Evolutionary conservation across 2,888 invertebrate genomes (phyloP), one percentile per base, ranked within the genome.

Genomic region (Himalopsyche tibetana): DNA sequence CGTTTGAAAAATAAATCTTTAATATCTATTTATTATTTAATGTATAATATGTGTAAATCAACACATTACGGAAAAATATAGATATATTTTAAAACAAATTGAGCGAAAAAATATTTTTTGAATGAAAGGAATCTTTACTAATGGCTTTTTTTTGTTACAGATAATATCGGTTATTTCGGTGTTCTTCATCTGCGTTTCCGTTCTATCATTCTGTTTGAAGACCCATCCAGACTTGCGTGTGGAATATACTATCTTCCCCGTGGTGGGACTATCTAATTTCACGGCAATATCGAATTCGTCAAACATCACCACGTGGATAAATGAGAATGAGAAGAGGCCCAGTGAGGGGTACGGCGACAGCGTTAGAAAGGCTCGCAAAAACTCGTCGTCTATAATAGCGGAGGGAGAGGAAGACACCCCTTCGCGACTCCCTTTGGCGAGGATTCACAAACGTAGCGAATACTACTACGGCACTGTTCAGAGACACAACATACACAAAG

Each of bases 141-240:
- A 63, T 63, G n/a, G 15, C 8, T 38, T 15, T 51, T 69, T 42
- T 80, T 86, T 81, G 83, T 92, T 92, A 80, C 95, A 98, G 98
- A 95, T 97, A 91, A 96, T 99, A 91, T 98, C 98, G 89, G 96
- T 96, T 88, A 95, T 97, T 90, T 98, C 98, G 15, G 97, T 99
- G 88, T 98, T 98, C 94, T 99, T 99, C 95, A 98, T 99, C 92
- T 97, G 98, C 93, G 95, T 98, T 89, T 99, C 98, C 90, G 98
- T 99, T 89, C 95, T 98, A 90, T 97, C 97, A 89, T 99, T 99
- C 94, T 99, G 98, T 93, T 94, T 99, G 92, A 99, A 99, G 94
- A 98, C 98, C 0, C 98, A 98, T 91, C 98, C 98, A 0, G 97
- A 96, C 90, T 95, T 97, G 90, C 93, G 97, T 80, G 96, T 96